Percentiles rank a stretch among this genome's conserved stretches.
These are phyloP conservation scores for Andrena minutula DNA, from an alignment of 2,888 invertebrate genomes.

Conservation along the genomic window DNA sequence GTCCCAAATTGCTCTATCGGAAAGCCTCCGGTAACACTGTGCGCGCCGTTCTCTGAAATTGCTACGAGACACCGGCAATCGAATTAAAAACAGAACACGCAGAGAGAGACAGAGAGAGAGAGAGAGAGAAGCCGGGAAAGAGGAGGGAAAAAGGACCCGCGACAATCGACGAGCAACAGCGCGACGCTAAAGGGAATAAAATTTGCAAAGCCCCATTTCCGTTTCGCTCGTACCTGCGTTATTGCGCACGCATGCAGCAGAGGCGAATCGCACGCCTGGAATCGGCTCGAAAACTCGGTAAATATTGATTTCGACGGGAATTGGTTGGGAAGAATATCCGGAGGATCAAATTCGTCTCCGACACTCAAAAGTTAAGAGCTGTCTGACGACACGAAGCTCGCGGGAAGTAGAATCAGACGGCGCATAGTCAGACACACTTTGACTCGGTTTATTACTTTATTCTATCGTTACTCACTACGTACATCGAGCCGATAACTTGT, in stretches of 20 bases:
- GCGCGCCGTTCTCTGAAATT: slow-evolving; percentile 6
- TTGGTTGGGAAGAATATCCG: neutral
- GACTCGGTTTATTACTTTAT: neutral
- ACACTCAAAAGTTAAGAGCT: too few relatives aligned
- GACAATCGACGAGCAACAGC: neutral
- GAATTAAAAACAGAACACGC: neutral
- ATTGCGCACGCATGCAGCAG: neutral
- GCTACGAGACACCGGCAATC: neutral
- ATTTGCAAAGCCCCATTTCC: neutral
- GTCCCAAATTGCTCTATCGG: too few relatives aligned
- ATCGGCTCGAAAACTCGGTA: neutral
- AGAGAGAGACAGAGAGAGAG: neutral
- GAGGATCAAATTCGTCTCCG: neutral
- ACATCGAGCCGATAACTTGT: neutral
- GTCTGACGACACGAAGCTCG: too few relatives aligned
- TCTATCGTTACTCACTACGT: neutral
- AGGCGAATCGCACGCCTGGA: neutral
- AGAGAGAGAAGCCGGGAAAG: neutral
- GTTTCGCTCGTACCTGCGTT: neutral
- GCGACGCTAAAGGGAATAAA: neutral
- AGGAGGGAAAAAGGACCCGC: neutral
- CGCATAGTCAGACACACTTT: too few relatives aligned
- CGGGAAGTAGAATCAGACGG: too few relatives aligned
- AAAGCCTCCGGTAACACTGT: too few relatives aligned
- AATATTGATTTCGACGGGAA: slow-evolving; percentile 15